These are phyloP conservation scores for Sitobion miscanthi DNA, from an alignment of 1,140 invertebrate genomes.

Conservation along the genomic window DNA sequence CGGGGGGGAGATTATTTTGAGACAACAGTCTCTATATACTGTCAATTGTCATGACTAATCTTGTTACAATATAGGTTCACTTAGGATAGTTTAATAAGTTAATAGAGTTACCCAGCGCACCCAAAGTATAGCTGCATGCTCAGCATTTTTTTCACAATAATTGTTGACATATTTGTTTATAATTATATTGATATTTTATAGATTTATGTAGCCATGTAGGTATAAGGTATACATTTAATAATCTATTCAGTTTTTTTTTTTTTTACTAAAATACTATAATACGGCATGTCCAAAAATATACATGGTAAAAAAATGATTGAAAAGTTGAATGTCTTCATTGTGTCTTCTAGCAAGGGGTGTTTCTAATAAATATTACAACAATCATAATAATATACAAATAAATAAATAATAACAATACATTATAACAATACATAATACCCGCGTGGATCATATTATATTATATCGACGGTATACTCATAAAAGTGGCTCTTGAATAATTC, in stretches of 20 bases:
- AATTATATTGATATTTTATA: not conserved
- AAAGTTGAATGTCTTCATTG: not conserved
- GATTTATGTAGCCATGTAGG: not conserved
- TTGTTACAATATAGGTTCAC: not conserved
- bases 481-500: constrained; percentile 7
- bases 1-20: not conserved
- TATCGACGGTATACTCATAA: too few relatives aligned
- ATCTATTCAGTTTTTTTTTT: not conserved
- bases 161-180: not conserved
- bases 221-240: not conserved
- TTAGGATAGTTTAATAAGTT: not conserved
- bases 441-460: not conserved
- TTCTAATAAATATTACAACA: not conserved
- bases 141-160: not conserved
- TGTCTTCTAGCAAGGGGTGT: not conserved
- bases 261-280: too few relatives aligned
- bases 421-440: not conserved
- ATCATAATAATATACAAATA: not conserved
- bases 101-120: not conserved
- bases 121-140: not conserved
- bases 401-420: constrained; percentile 20
- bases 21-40: not conserved
- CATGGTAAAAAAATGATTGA: not conserved
- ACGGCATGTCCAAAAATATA: not conserved
- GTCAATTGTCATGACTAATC: not conserved